These are phyloP conservation scores for Thryonomys swinderianus DNA, from an alignment of 2,113 vertebrate species.

Conservation along the genomic window DNA sequence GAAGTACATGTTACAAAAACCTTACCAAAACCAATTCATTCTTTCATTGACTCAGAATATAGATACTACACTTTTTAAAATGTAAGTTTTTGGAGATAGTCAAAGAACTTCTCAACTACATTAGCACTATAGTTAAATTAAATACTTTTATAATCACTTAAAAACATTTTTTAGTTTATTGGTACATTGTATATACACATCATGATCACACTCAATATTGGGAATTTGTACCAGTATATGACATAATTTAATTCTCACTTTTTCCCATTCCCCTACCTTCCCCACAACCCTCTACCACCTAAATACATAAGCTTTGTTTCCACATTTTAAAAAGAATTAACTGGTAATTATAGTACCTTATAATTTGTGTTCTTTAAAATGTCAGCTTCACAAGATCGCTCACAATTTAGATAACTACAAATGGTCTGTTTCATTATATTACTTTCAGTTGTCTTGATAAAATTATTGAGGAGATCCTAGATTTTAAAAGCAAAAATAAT, in stretches of 20 bases:
- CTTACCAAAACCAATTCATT: conserved; percentile 39
- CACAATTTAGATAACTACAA: conserved; percentile 79
- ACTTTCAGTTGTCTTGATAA: conserved; percentile 77
- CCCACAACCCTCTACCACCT: too few species aligned
- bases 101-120: conserved; percentile 34
- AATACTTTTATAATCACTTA: conserved; percentile 26
- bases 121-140: conserved; percentile 33
- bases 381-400: conserved; percentile 80
- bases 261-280: too few species aligned
- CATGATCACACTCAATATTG: too few species aligned
- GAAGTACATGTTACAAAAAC: conserved; percentile 33
- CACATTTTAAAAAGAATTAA: conserved; percentile 52
- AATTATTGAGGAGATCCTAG: conserved; percentile 74
- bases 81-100: conserved; percentile 56
- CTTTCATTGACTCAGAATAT: conserved; percentile 42
- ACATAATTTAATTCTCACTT: too few species aligned
- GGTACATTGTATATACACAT: too few species aligned
- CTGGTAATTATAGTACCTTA: conserved; percentile 74
- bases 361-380: conserved; percentile 78
- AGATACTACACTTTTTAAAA: conserved; percentile 19
- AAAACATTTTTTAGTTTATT: too few species aligned
- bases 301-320: too few species aligned
- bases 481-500: conserved; percentile 67
- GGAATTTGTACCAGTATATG: too few species aligned
- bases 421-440: conserved; percentile 76